phyloP scores from a whole-genome alignment of 2,888 invertebrate species.

The Harpalus rubripes region DNA sequence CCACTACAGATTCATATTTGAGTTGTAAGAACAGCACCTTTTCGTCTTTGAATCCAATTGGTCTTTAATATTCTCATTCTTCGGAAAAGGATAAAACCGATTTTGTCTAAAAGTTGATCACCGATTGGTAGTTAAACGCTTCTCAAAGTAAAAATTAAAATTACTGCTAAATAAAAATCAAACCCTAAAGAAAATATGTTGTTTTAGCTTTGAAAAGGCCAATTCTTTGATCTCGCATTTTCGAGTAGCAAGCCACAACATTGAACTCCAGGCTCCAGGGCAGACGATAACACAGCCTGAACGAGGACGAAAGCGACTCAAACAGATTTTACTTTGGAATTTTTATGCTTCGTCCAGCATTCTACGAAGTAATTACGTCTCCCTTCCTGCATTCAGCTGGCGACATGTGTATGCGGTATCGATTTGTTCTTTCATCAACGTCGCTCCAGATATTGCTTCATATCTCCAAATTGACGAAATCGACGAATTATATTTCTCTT shows the following conservation, averaged over 20 bases:
- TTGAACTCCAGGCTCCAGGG: conserved; percentile 4
- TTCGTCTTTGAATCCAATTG: too few relatives aligned
- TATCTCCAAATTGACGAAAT: neutral
- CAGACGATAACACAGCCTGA: conserved; percentile 43
- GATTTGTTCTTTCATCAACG: conserved; percentile 36
- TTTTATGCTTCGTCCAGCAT: conserved; percentile 39
- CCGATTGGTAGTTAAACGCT: neutral
- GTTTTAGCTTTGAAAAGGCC: conserved; percentile 56
- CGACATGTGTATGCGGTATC: conserved; percentile 29
- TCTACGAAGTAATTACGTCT: conserved; percentile 30
- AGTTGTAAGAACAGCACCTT: too few relatives aligned
- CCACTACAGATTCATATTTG: too few relatives aligned
- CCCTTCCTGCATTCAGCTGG: conserved; percentile 38
- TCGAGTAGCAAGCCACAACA: conserved; percentile 32
- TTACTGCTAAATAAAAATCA: conserved; percentile 46
- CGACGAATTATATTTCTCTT: conserved; percentile 18
- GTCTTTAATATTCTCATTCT: too few relatives aligned
- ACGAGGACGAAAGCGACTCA: conserved; percentile 4
- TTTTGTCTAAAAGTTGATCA: neutral
- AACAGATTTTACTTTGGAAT: conserved; percentile 46
- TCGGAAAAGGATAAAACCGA: too few relatives aligned
- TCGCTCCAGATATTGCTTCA: conserved; percentile 21
- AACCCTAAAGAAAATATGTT: conserved; percentile 38
- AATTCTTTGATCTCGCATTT: conserved; percentile 63
- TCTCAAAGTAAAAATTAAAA: conserved; percentile 47